These are phyloP conservation scores for Bradypodion pumilum DNA, from an alignment of 2,797 vertebrate species.

Conservation along the genomic window DNA sequence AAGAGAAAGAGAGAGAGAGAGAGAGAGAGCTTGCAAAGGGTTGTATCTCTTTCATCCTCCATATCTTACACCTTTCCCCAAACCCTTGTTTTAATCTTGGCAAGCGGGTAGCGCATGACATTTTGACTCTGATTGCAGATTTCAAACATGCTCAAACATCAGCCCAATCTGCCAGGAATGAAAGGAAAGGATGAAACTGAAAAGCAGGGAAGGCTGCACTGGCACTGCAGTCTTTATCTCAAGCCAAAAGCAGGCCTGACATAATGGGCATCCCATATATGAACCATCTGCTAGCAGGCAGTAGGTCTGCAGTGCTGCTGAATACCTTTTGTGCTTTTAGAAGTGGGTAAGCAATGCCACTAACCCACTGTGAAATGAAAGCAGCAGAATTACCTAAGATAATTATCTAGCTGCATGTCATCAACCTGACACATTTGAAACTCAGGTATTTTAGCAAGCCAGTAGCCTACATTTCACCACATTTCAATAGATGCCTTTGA, in stretches of 20 bases:
- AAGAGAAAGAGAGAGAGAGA: background rate
- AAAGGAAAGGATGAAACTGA: background rate
- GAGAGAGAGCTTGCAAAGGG: constrained; percentile 26
- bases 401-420: background rate
- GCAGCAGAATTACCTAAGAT: background rate
- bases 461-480: too few species aligned
- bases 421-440: background rate
- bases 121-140: background rate
- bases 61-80: background rate
- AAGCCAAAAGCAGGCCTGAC: background rate
- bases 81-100: constrained; percentile 3
- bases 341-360: background rate
- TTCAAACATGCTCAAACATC: background rate
- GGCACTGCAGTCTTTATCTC: background rate
- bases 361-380: background rate
- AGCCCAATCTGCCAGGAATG: background rate
- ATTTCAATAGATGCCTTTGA: too few species aligned
- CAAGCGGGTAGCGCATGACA: background rate
- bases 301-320: background rate
- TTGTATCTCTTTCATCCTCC: constrained; percentile 8
- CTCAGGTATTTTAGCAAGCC: background rate
- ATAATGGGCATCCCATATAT: background rate
- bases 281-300: background rate
- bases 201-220: background rate
- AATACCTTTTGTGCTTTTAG: constrained; percentile 1